Evolutionary conservation across 2,888 invertebrate species (phyloP).

Genomic region (Neocrepidodera transversa): DNA sequence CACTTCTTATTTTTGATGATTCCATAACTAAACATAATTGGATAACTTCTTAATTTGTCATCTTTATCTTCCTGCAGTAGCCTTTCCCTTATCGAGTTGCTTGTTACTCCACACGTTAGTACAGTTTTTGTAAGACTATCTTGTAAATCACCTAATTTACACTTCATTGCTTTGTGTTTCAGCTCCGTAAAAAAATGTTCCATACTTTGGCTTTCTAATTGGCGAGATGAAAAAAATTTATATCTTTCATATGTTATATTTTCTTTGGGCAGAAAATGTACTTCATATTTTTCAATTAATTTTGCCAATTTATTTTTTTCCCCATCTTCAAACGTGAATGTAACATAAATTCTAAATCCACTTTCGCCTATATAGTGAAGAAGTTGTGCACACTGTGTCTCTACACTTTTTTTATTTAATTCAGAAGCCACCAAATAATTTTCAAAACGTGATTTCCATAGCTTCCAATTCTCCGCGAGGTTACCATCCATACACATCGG

Average conservation of each 20-base stretch:
- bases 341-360: constrained; percentile 40
- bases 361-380: constrained; percentile 44
- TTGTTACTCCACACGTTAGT: constrained; percentile 39
- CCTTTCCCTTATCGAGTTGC: constrained; percentile 33
- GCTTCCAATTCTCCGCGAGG: constrained; percentile 41
- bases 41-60: too few species aligned
- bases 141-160: constrained; percentile 37
- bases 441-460: constrained; percentile 37
- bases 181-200: constrained; percentile 42
- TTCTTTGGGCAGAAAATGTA: constrained; percentile 40
- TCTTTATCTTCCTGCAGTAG: constrained; percentile 38
- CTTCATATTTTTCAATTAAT: constrained; percentile 39
- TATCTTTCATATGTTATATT: constrained; percentile 38
- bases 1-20: too few species aligned
- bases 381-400: constrained; percentile 40
- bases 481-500: constrained; percentile 29
- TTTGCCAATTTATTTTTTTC: constrained; percentile 34
- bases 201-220: constrained; percentile 35
- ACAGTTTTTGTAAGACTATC: constrained; percentile 39
- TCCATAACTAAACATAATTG: too few species aligned
- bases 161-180: constrained; percentile 38
- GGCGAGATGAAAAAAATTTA: constrained; percentile 38
- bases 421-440: constrained; percentile 41
- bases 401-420: constrained; percentile 38
- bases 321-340: constrained; percentile 36